Evolutionary conservation across 2,888 invertebrate species (phyloP), one percentile per base, ranked within the genome.

Genomic region (Idaea dimidiata): DNA sequence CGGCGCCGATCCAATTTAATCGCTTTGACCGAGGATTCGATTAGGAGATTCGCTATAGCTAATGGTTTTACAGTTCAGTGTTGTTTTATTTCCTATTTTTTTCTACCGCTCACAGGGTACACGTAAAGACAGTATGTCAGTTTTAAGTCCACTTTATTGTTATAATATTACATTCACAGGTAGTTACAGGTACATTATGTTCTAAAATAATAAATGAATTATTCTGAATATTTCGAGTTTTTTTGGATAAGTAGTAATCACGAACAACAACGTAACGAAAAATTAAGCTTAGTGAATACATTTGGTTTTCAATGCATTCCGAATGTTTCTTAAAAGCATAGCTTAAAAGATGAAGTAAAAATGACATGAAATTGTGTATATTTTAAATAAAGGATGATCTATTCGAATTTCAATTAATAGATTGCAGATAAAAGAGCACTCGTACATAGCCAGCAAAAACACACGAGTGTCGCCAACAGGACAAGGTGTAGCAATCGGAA

Each of bases 281-380:
- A 43, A 43, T 43, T 43, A 43, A 43, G 43, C 43, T 43, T 8
- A 43, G 8, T 43, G 43, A 43, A 43, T 43, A 43, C 43, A 43
- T 43, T 43, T 43, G 43, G 43, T 43, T 43, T 43, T 43, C 43
- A 43, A 43, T 43, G 43, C 43, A 43, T 43, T 43, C 43, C 43
- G 43, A 43, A 7, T 43, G 43, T 43, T 14, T 43, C 7, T 43
- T 3, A 10, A 3, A 14, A 43, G 3, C 10, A 10, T 8, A 43
- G n/a, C n/a, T 43, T 43, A 3, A 43, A 43, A 43, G 43, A 14
- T 43, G 0, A 43, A 43, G 7, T 33, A 33, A 6, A 43, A 43
- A 43, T 8, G 14, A 10, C 0, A 43, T 0, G 24, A 3, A 24
- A 24, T 24, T 24, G 24, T 24, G 24, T 24, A 24, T 24, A 24